Evolutionary conservation across 2,113 vertebrate genomes (phyloP), one percentile per base, ranked within the genome.

Genomic region (Brienomyrus brachyistius): DNA sequence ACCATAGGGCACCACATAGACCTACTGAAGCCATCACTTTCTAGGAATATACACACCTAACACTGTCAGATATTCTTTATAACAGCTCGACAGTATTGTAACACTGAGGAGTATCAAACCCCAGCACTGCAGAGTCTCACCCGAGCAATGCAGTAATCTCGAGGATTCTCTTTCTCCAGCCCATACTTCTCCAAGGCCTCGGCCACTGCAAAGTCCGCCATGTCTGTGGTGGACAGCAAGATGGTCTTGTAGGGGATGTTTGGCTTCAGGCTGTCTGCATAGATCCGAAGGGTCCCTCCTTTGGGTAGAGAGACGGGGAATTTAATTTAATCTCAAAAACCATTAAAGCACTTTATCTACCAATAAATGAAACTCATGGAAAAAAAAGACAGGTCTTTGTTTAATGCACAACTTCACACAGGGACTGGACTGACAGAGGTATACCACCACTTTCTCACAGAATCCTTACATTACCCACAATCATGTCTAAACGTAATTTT

Each of bases 241-340:
- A 99, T 98, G 93, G 98, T 99, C 94, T 99, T 99, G 91, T 99
- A 99, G 0, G 98, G 98, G 92, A 99, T 99, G 94, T 99, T 99
- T 91, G 98, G 98, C 94, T 97, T 98, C 92, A 99, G 95, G 91
- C 98, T 99, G 93, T 99, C 98, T 0, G 98, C 98, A 86, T 99
- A 99, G 91, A 99, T 99, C 90, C 98, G 95, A 92, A 99, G 89
- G 0, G 98, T 99, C 21, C 98, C 98, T 91, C 98, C 98, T 99
- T 91, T 5, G 88, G 87, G 93, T 94, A 56, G 27, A 66, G 92
- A 45, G 66, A 43, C 3, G 45, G 50, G 77, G n/a, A 40, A 27
- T n/a, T n/a, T 45, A 50, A 43, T 40, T 19, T 19, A 80, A 80
- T 43, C 10, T 70, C 27, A 70, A 70, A 70, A 13, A 70, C 62